phyloP scores from a whole-genome alignment of 2,113 vertebrate genomes.

The Clinocottus analis region DNA sequence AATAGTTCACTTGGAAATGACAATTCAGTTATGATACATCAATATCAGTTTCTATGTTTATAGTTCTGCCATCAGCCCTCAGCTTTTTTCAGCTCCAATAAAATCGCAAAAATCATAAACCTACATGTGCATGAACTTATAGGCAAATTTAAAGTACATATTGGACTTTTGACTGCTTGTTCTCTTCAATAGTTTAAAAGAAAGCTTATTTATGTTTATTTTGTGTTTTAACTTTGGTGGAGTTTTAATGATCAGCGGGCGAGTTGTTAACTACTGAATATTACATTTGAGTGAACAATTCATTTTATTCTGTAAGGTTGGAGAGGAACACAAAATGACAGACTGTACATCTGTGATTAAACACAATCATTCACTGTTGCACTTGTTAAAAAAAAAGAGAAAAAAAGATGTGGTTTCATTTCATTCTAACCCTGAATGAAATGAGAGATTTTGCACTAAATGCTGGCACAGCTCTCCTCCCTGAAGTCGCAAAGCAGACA shows the following conservation, averaged over 20 bases:
- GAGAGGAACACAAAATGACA: slow-evolving; percentile 37
- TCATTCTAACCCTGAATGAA: slow-evolving; percentile 47
- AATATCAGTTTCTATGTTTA: background rate
- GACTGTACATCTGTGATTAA: slow-evolving; percentile 57
- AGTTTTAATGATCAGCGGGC: slow-evolving; percentile 9
- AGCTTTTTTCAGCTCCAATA: slow-evolving; percentile 3
- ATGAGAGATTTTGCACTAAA: slow-evolving; percentile 45
- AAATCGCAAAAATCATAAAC: background rate
- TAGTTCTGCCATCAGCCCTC: background rate
- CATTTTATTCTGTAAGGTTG: slow-evolving; percentile 34
- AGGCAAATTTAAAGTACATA: background rate
- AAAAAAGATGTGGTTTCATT: slow-evolving; percentile 31
- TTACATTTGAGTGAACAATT: slow-evolving; percentile 21
- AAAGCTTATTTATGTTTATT: background rate
- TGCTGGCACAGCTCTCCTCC: slow-evolving; percentile 48
- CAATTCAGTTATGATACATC: background rate
- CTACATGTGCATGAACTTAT: background rate
- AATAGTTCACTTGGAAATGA: slow-evolving; percentile 1
- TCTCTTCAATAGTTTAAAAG: background rate
- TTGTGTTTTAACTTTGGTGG: background rate
- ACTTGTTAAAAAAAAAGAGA: slow-evolving; percentile 15
- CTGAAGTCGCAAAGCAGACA: slow-evolving; percentile 64
- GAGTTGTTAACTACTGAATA: slow-evolving; percentile 39
- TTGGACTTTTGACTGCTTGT: background rate
- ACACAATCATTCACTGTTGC: slow-evolving; percentile 40